Conservation (phyloP, 2,797 vertebrate genomes). For the Lithobates sylvaticus region DNA sequence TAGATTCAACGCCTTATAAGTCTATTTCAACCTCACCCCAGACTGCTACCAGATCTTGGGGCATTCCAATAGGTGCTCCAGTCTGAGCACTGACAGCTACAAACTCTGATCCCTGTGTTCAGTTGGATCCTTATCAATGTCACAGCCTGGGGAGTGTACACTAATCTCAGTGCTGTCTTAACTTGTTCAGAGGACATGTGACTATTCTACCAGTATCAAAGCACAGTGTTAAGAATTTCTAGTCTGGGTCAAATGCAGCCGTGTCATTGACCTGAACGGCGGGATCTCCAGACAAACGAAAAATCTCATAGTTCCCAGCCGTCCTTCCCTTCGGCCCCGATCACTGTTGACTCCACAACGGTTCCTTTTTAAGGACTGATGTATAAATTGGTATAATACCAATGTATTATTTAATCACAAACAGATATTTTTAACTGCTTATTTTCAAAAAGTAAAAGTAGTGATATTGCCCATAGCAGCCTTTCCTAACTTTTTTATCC, state of each 20-base stretch:
- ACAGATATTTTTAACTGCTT: background rate
- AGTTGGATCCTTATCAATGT: conserved; percentile 11
- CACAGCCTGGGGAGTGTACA: background rate
- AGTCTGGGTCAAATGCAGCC: background rate
- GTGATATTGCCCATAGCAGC: no score
- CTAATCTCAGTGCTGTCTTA: background rate
- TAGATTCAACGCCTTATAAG: conserved; percentile 21
- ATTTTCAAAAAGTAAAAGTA: no score
- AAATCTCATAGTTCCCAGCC: background rate
- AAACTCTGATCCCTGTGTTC: conserved; percentile 8
- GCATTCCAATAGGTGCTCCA: conserved; percentile 19
- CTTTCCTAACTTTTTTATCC: no score
- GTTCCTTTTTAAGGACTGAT: background rate
- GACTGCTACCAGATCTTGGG: conserved; percentile 7
- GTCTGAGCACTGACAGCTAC: background rate
- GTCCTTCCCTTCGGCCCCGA: background rate
- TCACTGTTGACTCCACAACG: background rate
- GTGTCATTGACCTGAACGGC: background rate
- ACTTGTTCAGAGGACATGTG: background rate
- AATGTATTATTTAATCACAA: background rate
- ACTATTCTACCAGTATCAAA: background rate
- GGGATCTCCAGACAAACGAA: background rate
- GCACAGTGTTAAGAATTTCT: conserved; percentile 2
- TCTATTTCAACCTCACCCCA: background rate
- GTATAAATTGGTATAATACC: background rate